Evolutionary conservation across 2,888 invertebrate genomes (phyloP), one percentile per base, ranked within the genome.

Genomic region (Spisula solida): DNA sequence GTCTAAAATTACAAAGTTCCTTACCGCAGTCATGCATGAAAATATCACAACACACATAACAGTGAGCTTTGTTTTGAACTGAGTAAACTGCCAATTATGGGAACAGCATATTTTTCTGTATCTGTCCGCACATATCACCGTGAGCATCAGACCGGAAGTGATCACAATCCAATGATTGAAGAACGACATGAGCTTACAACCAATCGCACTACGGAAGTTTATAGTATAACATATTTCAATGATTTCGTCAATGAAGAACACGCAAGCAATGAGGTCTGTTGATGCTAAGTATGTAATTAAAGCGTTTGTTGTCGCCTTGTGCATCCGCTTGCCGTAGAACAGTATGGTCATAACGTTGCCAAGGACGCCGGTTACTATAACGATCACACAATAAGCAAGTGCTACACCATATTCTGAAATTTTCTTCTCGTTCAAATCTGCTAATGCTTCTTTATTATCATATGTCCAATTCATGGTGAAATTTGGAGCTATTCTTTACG

Each of bases 201-300:
- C 81, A 18, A 41, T 25, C 1, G 56, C 78, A 31, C 78, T 88
- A n/a, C n/a, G 81, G 25, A 88, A 88, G 12, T 70, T 85, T 14
- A 88, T 31, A 0, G 82, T 85, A 29, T 78, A 85, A 84, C 85
- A 88, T 10, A 88, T 81, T 78, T 85, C 81, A n/a, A 88, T 82
- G 0, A 88, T 88, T 82, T 88, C 88, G 29, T 88, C 88, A 8
- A 60, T 29, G 41, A 82, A 56, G 5, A 88, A 56, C 16, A 88
- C 20, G 60, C 85, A 88, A 20, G 88, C 66, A 8, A 88, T 78
- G 20, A 82, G n/a, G 47, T 88, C 88, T 4, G 81, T 81, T 0
- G 31, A 8, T 5, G 88, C 81, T 10, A 88, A 48, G 5, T 47
- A 70, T 10, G 85, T 47, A 0, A 88, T 88, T 0, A 88, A 34